Evolutionary conservation across 2,797 vertebrate genomes (phyloP), one percentile per base, ranked within the genome.

Genomic region (Hozukius guyotensis): DNA sequence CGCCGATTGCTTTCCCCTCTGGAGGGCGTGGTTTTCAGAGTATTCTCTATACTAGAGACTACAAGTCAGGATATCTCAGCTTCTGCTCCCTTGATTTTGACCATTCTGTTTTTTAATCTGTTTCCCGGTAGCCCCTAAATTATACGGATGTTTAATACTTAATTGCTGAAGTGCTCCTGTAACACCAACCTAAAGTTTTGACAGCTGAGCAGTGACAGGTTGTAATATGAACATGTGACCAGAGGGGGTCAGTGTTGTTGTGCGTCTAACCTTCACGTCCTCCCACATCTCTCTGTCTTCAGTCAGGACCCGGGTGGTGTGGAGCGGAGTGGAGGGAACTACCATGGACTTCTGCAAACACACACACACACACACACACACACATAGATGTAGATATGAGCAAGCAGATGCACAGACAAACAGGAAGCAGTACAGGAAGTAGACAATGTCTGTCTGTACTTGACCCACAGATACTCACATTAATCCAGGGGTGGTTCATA

Each of bases 401-500:
- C 27, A 67, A 78, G 71, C 22, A 82, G 5, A 75, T 27, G 66
- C 20, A 38, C 29, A 46, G 31, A 73, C 7, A 34, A 68, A 53
- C 56, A 81, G n/a, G 18, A 69, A 68, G 6, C 56, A 56, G 20
- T 2, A 62, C 9, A 69, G 49, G n/a, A 66, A 53, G 38, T 3
- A 6, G 1, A 25, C 4, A 42, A 14, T 3, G 24, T 34, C 3
- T 8, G 7, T 46, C 7, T 38, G 52, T 20, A 12, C 4, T 14
- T 5, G 3, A 77, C 11, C 66, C 49, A 57, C 49, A 34, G 18
- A 62, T n/a, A 87, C 97, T 96, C 90, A 99, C 99, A 4, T 97
- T 99, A 92, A 99, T 99, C 99, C 99, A 99, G 34, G 98, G 96
- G 74, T 99, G 97, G 93, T 98, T 99, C 97, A 96, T 99, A 75